Percentiles rank a stretch among this genome's conserved stretches.
Evolutionary conservation across 2,113 vertebrate species (phyloP).

Genomic region (Oreochromis spilurus): DNA sequence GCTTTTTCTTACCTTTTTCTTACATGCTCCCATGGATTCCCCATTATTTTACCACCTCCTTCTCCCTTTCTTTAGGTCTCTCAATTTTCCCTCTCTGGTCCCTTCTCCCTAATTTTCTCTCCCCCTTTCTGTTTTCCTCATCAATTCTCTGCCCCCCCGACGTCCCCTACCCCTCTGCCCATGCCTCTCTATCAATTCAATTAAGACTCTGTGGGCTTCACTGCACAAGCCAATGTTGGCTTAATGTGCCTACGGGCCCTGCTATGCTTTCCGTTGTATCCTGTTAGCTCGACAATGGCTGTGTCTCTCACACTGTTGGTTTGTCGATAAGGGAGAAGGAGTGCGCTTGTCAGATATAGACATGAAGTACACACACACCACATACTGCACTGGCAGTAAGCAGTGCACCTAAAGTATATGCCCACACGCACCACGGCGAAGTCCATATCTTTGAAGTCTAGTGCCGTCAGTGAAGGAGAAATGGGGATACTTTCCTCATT

Average conservation of each 20-base stretch:
- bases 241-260: slow-evolving; percentile 46
- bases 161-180: not conserved
- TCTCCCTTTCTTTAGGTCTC: not conserved
- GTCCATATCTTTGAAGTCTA: not conserved
- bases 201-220: slow-evolving; percentile 55
- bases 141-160: slow-evolving; percentile 4
- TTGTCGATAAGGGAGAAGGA: slow-evolving; percentile 34
- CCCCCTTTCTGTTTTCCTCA: slow-evolving; percentile 8
- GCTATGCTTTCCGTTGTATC: slow-evolving; percentile 38
- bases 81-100: not conserved
- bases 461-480: not conserved
- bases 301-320: slow-evolving; percentile 26
- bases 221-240: slow-evolving; percentile 59
- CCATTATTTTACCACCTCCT: not conserved
- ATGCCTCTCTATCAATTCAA: slow-evolving; percentile 57
- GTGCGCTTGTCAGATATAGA: slow-evolving; percentile 33
- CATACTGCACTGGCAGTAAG: not conserved
- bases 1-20: not conserved
- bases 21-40: slow-evolving; percentile 9
- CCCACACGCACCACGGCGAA: not conserved
- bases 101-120: slow-evolving; percentile 9
- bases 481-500: not conserved
- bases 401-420: not conserved
- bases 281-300: slow-evolving; percentile 48
- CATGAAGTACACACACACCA: slow-evolving; percentile 3